Evolutionary conservation across 2,797 vertebrate species (phyloP).

Genomic region (Pseudomugil tenellus): DNA sequence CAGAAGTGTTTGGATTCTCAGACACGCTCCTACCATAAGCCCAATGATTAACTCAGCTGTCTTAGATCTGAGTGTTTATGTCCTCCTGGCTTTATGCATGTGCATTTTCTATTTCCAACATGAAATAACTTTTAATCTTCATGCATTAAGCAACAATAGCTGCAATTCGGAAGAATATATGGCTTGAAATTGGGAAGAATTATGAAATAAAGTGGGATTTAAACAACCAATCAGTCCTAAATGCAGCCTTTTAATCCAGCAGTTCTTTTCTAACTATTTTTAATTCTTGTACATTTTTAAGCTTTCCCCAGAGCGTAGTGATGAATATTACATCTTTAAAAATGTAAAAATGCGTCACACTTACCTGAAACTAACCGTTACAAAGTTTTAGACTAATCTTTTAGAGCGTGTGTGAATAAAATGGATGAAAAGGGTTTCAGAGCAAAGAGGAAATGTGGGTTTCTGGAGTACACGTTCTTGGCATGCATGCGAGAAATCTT

Average conservation of each 20-base stretch:
- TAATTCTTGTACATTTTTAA: not conserved
- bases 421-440: no score
- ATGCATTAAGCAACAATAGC: not conserved
- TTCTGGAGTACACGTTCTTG: no score
- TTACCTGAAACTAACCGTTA: not conserved
- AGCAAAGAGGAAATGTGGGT: no score
- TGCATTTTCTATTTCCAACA: not conserved
- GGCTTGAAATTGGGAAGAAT: not conserved
- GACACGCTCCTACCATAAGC: no score
- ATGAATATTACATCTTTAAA: not conserved
- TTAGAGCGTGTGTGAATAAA: not conserved
- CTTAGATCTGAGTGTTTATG: not conserved
- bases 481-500: no score
- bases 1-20: no score
- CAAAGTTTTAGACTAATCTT: not conserved
- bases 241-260: not conserved
- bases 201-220: not conserved
- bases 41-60: no score
- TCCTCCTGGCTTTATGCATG: no score
- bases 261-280: not conserved
- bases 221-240: not conserved
- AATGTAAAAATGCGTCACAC: not conserved
- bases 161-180: not conserved
- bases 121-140: not conserved
- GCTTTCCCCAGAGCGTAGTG: not conserved